A percentile compares a stretch with the other conserved stretches of the same genome.
These are phyloP conservation scores for Lepidurus arcticus DNA, from an alignment of 1,140 invertebrate species.

Conservation along the genomic window DNA sequence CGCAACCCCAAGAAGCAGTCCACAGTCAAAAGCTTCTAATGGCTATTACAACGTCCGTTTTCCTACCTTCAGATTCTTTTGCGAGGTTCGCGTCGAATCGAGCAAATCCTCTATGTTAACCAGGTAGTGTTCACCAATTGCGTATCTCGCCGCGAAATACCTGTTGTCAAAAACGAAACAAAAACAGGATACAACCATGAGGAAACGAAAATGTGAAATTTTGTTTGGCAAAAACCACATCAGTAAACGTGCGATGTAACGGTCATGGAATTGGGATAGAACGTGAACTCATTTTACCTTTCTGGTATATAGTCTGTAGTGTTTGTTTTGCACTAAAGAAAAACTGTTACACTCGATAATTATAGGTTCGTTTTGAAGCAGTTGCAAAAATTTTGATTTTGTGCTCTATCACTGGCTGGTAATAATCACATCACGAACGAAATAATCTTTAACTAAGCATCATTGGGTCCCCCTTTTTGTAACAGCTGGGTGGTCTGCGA, in stretches of 20 bases:
- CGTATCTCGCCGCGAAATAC: background rate
- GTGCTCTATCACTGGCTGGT: conserved; percentile 4
- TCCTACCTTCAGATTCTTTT: background rate
- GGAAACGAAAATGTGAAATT: too few species aligned
- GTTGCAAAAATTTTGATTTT: conserved; percentile 20
- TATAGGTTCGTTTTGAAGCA: background rate
- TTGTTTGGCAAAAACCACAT: too few species aligned
- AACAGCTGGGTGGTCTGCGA: background rate
- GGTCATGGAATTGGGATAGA: background rate
- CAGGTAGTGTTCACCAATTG: background rate
- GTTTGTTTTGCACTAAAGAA: background rate
- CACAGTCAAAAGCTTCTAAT: conserved; percentile 6
- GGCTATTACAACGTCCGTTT: conserved; percentile 18
- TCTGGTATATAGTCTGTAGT: background rate
- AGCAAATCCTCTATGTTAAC: background rate
- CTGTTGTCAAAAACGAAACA: background rate
- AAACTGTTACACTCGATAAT: conserved; percentile 7
- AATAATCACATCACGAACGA: conserved; percentile 9
- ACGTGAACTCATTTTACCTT: background rate
- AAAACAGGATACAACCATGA: background rate
- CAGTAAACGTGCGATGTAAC: too few species aligned
- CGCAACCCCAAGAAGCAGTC: conserved; percentile 9
- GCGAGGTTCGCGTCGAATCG: background rate
- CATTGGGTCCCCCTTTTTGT: background rate
- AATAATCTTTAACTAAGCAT: background rate